A percentile compares a stretch with the other conserved stretches of the same genome.
Evolutionary conservation across 2,797 vertebrate genomes (phyloP).

Genomic region (Spinus pinus): DNA sequence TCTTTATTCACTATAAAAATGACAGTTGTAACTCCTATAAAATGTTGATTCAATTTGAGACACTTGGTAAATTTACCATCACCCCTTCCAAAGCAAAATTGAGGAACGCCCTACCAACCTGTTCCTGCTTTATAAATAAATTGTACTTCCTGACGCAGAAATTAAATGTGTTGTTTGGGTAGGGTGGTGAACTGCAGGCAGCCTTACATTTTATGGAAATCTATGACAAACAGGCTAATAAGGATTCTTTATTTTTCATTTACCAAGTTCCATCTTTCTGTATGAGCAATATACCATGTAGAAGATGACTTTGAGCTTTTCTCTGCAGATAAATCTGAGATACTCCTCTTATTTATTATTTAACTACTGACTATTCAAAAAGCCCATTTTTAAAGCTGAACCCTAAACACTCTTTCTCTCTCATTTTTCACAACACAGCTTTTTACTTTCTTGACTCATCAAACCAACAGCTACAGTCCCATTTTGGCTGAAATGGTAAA

Average conservation of each 20-base stretch:
- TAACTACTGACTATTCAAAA: neutral
- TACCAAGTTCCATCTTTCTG: neutral
- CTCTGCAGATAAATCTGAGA: neutral
- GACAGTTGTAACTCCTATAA: conserved; percentile 73
- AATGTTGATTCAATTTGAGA: conserved; percentile 75
- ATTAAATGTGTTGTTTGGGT: neutral
- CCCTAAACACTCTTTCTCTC: neutral
- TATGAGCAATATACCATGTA: neutral
- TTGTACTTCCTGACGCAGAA: neutral
- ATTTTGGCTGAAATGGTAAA: neutral
- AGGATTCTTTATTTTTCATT: neutral
- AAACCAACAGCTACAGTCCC: neutral
- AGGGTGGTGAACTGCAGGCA: neutral
- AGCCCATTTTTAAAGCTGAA: neutral
- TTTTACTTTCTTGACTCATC: neutral
- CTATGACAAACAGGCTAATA: neutral
- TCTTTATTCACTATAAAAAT: conserved; percentile 41
- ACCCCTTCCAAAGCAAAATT: conserved; percentile 80
- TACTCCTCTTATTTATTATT: neutral
- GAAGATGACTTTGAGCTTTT: neutral
- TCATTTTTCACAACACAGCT: neutral
- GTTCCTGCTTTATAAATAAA: conserved; percentile 76
- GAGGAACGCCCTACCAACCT: conserved; percentile 75
- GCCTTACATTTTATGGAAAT: neutral
- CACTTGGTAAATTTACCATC: conserved; percentile 79